phyloP scores from a whole-genome alignment of 2,888 invertebrate genomes.

The Phengaris arion region DNA sequence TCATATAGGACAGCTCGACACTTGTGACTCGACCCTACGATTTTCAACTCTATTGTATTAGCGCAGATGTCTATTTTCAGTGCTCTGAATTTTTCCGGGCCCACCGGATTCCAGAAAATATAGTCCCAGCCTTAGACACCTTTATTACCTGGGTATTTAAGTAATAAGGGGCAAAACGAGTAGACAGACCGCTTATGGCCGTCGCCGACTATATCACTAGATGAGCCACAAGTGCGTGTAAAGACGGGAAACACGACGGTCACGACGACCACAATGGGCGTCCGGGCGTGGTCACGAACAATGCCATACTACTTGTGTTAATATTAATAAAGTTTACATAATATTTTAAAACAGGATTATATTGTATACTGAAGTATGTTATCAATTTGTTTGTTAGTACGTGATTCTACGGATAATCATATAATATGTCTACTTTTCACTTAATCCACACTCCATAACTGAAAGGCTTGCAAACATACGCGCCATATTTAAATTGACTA shows the following conservation, averaged over 20 bases:
- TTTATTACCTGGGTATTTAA: background rate
- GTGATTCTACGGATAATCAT: background rate
- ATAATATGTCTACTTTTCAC: too few species aligned
- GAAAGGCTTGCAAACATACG: too few species aligned
- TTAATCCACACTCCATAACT: too few species aligned
- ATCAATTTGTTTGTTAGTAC: background rate
- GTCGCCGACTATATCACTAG: background rate
- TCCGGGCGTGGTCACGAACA: conserved; percentile 19
- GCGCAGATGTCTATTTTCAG: too few species aligned
- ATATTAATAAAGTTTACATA: conserved; percentile 3
- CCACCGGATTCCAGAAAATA: too few species aligned
- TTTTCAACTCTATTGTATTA: too few species aligned
- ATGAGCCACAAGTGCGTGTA: background rate
- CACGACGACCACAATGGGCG: background rate
- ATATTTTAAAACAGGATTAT: background rate
- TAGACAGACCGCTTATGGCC: background rate
- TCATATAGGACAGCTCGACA: too few species aligned
- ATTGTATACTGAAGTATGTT: background rate
- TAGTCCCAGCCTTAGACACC: too few species aligned
- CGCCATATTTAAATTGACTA: too few species aligned
- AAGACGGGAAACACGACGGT: conserved; percentile 4
- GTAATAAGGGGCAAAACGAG: too few species aligned
- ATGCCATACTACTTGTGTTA: background rate
- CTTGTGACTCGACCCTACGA: too few species aligned
- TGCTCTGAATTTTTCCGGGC: too few species aligned